These are phyloP conservation scores for Rhodinocichla rosea DNA, from an alignment of 2,113 vertebrate genomes.

Conservation along the genomic window DNA sequence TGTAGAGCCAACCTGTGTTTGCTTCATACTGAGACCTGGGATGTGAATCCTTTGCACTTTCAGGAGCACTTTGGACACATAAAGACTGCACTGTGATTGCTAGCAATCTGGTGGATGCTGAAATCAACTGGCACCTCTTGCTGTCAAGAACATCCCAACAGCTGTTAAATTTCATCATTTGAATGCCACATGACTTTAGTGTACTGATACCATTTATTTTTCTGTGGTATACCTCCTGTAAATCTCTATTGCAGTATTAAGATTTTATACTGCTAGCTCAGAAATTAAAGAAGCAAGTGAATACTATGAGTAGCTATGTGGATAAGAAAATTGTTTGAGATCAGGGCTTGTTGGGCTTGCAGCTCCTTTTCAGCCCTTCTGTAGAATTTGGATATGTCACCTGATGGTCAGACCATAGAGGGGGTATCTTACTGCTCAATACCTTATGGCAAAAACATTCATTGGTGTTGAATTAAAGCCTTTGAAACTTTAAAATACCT, in stretches of 20 bases:
- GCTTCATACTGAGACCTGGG: background rate
- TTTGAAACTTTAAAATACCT: background rate
- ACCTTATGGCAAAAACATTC: background rate
- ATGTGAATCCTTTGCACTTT: background rate
- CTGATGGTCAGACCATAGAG: background rate
- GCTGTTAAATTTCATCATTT: background rate
- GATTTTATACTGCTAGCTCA: background rate
- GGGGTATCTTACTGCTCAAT: background rate
- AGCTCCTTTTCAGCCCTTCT: background rate
- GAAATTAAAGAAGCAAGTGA: background rate
- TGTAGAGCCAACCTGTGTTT: background rate
- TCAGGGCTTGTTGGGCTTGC: background rate
- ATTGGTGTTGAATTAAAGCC: background rate
- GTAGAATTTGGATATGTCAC: background rate
- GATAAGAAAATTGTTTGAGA: background rate
- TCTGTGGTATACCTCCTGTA: background rate
- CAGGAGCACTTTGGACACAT: accelerated
- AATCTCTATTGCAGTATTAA: background rate
- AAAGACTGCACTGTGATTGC: accelerated
- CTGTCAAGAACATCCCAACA: background rate
- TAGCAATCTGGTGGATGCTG: background rate
- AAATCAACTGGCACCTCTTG: background rate
- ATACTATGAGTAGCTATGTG: background rate
- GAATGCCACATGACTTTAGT: background rate
- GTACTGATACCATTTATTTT: background rate